Evolutionary conservation across 2,797 vertebrate species (phyloP).

Genomic region (Sitta carolinensis): DNA sequence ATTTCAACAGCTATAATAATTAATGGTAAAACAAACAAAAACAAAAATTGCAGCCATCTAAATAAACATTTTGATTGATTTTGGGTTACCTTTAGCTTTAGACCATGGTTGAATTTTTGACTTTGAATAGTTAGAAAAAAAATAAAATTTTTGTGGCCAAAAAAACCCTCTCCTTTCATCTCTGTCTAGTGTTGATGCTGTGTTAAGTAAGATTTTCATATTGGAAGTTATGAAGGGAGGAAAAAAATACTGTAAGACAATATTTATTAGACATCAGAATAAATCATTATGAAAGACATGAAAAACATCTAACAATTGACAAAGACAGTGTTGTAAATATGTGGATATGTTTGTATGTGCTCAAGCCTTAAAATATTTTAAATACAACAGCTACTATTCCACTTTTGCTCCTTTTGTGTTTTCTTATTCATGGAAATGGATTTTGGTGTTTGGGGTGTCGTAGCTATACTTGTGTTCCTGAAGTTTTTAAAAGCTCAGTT

Average conservation of each 20-base stretch:
- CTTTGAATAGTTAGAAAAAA: not conserved
- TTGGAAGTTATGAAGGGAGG: not conserved
- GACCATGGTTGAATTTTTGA: not conserved
- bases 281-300: not conserved
- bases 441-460: not conserved
- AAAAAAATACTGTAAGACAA: not conserved
- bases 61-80: not conserved
- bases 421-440: not conserved
- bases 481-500: not conserved
- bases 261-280: not conserved
- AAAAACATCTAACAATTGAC: not conserved
- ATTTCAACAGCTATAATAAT: not conserved
- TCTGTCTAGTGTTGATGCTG: not conserved
- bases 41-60: not conserved
- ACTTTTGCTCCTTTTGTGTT: not conserved
- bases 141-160: not conserved
- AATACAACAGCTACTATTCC: not conserved
- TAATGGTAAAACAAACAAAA: not conserved
- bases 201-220: not conserved
- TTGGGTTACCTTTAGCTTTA: not conserved
- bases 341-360: not conserved
- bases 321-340: not conserved
- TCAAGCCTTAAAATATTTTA: not conserved
- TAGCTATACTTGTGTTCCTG: not conserved
- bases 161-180: fast-evolving